Base-by-base conservation (phyloP, 2,797 vertebrate genomes). In the Sebastes vulpes region DNA sequence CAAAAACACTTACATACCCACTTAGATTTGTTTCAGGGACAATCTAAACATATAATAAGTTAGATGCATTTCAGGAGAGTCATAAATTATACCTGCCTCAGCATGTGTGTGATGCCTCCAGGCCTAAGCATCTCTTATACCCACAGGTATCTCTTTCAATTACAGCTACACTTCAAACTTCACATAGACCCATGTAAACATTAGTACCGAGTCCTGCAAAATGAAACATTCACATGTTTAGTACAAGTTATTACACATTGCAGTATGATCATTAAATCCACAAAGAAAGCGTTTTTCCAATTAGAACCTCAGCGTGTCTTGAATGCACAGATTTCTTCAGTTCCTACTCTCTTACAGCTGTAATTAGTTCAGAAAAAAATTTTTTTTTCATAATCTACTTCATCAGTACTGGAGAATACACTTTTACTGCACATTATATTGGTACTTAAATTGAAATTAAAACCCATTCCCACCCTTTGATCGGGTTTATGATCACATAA, bases 101-200 rank as follows among this genome's bases (percentile, higher is more conserved):
- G 70, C 50, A 20, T 56, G 23, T 16, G 20, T 23, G 23, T 21
- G 52, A 8, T 74, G 38, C 65, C 74, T 38, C 16, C 58, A 67
- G 63, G 35, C 65, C 23, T 28, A 1, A 53, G 48, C 35, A 21
- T 35, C 26, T 32, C n/a, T 26, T 46, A n/a, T 28, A 46, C 26
- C 59, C 46, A 60, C 18, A 68, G 69, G 61, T 69, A 71, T 65
- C n/a, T 26, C n/a, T 38, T 68, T 65, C 46, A 75, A n/a, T 70
- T 70, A 23, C 50, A 54, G 28, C 66, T 26, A 56, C 26, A 60
- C 10, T 46, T 77, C 54, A 48, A 20, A 48, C n/a, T 72, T 68
- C 18, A 77, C 48, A 66, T 5, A 54, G 5, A 23, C 16, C 4
- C 21, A 60, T 26, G 11, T 5, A 20, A 46, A 74, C 26, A 25